Conservation (phyloP, 2,113 vertebrate genomes). For the Dromas ardeola region DNA sequence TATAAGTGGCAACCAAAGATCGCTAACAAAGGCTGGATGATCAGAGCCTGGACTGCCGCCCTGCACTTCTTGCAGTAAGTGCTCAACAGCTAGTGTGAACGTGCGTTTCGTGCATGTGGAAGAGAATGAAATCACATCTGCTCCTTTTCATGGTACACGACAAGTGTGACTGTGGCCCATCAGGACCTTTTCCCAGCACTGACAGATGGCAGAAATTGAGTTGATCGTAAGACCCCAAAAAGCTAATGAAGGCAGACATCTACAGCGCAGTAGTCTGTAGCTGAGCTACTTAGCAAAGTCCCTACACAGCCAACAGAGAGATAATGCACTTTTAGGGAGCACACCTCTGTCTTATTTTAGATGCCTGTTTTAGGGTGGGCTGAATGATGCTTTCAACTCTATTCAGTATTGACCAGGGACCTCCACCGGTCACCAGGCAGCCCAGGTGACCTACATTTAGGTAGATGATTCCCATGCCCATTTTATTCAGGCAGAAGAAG, state of each 20-base stretch:
- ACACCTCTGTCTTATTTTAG: not conserved
- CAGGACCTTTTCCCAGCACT: not conserved
- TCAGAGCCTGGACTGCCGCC: not conserved
- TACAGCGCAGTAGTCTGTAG: not conserved
- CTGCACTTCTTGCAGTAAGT: not conserved
- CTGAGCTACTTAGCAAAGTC: not conserved
- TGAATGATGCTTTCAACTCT: not conserved
- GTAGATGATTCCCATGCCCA: not conserved
- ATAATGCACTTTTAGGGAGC: not conserved
- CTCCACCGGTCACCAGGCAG: not conserved
- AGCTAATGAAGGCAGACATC: not conserved
- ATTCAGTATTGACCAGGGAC: not conserved
- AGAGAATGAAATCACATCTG: conserved; percentile 8
- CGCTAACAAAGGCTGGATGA: not conserved
- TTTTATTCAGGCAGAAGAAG: not conserved
- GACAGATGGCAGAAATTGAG: not conserved
- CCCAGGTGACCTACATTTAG: not conserved
- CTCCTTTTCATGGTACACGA: not conserved
- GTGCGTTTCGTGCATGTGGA: not conserved
- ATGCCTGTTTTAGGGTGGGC: not conserved
- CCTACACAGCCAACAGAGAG: not conserved
- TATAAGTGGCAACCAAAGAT: not conserved
- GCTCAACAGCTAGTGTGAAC: not conserved
- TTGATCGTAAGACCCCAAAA: not conserved
- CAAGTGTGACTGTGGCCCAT: not conserved